Percentiles rank a stretch among this genome's conserved stretches.
phyloP scores from a whole-genome alignment of 2,113 vertebrate genomes.

The Corapipo altera region DNA sequence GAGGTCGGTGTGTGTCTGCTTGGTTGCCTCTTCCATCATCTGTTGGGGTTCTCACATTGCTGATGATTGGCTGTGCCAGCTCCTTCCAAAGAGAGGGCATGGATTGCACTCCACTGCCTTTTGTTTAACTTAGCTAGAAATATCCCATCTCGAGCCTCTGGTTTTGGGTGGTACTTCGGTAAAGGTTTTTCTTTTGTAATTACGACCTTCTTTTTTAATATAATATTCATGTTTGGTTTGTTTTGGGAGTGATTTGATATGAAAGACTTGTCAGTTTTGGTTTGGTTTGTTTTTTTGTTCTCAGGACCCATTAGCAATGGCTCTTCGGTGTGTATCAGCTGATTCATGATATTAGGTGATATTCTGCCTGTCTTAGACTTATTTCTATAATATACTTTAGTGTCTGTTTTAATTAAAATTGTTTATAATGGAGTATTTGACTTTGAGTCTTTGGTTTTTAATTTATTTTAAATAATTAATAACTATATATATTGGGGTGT shows the following conservation, averaged over 20 bases:
- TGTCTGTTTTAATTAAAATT: not conserved
- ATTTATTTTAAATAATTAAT: not conserved
- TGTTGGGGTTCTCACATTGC: not conserved
- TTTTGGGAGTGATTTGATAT: not conserved
- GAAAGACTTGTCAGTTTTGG: not conserved
- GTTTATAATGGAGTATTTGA: not conserved
- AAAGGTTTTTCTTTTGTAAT: not conserved
- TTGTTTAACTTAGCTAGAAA: not conserved
- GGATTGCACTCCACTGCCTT: not conserved
- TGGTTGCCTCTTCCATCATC: constrained; percentile 11
- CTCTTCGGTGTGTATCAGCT: not conserved
- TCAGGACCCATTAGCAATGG: not conserved
- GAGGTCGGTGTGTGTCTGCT: not conserved
- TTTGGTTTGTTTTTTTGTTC: not conserved
- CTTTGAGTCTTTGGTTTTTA: not conserved
- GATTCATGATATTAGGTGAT: not conserved
- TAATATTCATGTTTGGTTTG: not conserved
- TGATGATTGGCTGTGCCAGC: not conserved
- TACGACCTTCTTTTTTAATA: not conserved
- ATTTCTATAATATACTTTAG: not conserved
- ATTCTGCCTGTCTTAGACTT: not conserved
- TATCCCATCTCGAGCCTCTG: not conserved
- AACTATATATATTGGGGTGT: not conserved
- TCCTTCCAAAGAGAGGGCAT: not conserved
- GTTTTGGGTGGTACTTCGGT: not conserved